Base-by-base conservation (phyloP, 2,888 invertebrate genomes). In the Diarsia dahlii region DNA sequence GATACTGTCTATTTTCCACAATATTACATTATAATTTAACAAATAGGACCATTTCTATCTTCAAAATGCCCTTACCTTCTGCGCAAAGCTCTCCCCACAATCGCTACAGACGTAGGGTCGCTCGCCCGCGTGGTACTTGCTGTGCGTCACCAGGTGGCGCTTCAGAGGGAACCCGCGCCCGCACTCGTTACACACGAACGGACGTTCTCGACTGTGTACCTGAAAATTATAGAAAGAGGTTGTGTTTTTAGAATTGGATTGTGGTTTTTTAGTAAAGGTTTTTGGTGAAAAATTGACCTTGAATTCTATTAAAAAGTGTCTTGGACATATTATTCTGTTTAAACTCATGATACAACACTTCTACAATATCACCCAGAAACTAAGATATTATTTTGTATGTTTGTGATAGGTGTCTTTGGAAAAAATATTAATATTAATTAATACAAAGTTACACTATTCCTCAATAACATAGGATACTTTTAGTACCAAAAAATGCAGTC, bases 71-170 rank as follows among this genome's bases (percentile, higher is more conserved):
- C 69, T 48, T 68, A 95, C 95, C 93, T 95, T 95, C 84, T 95
- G 95, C 20, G 95, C 95, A 78, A 95, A 95, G 80, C 99, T 99
- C 95, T 99, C 99, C 5, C 98, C 98, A 91, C 99, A 99, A 81
- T 99, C 98, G 95, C 95, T 97, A 95, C 99, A 99, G 91, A 99
- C 98, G 90, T 97, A 98, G 2, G 98, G 98, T 84, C 98, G 96
- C 92, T 98, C 98, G 12, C 98, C 98, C 46, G 98, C 98, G 94
- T 98, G 98, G 93, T 98, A 98, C 97, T 98, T 98, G 94, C 98
- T 97, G 95, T 98, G 98, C 75, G 98, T 98, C 50, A 98, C 98
- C 69, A 98, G 96, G 90, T 98, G 98, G 69, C 98, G 97, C 94
- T 98, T 98, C 65, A 98, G 94, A 0, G 98, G 98, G 94, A 98